Evolutionary conservation across 2,113 vertebrate genomes (phyloP).

Genomic region (Donacobius atricapilla): DNA sequence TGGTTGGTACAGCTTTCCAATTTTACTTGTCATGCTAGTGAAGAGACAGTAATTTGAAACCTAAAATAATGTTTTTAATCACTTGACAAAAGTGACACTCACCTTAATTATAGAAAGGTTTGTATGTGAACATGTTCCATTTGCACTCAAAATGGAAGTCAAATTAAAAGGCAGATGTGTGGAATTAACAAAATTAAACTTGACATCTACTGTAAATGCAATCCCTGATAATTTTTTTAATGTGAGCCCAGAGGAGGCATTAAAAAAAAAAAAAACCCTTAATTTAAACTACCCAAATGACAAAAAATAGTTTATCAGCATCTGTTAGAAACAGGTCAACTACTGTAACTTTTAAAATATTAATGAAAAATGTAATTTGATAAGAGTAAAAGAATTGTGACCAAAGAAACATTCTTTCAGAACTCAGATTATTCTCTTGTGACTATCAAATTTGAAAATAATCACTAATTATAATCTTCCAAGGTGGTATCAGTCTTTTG

Average conservation of each 20-base stretch:
- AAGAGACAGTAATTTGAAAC: conserved; percentile 44
- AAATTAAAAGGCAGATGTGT: conserved; percentile 38
- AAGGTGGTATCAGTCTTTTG: neutral
- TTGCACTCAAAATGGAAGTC: conserved; percentile 23
- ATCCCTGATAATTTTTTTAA: neutral
- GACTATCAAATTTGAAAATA: neutral
- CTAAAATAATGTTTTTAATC: conserved; percentile 47
- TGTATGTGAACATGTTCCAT: neutral
- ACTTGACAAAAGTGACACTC: conserved; percentile 48
- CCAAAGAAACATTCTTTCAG: neutral
- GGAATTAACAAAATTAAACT: conserved; percentile 44
- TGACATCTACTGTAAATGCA: neutral
- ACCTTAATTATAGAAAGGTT: conserved; percentile 34
- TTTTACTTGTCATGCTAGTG: conserved; percentile 38
- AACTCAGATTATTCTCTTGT: neutral
- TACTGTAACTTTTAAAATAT: neutral
- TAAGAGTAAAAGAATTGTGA: neutral
- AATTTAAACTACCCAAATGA: neutral
- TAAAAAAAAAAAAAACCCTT: neutral
- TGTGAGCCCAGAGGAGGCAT: neutral
- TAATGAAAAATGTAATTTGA: neutral
- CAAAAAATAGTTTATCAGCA: neutral
- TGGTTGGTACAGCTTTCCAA: neutral
- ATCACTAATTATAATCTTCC: neutral
- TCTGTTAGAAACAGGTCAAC: neutral